Evolutionary conservation across 1,140 invertebrate genomes (phyloP), one percentile per base, ranked within the genome.

Genomic region (Aphaenogaster floridana): DNA sequence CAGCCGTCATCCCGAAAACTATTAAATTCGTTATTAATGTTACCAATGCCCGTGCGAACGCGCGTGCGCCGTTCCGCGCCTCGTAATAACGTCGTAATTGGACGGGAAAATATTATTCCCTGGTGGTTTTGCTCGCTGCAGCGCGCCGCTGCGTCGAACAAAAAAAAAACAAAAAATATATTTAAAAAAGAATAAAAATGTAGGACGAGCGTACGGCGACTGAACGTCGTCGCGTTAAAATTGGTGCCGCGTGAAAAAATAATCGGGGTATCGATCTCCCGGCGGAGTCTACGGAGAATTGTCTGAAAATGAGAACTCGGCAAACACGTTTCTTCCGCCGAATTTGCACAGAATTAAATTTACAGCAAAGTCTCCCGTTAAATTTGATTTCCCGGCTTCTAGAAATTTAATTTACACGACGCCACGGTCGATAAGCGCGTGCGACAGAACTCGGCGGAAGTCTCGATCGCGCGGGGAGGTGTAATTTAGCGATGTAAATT

Each of bases 21-120:
- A 94, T 94, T 93, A 94, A 94, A 94, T 94, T 93, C 91, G 92
- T 93, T 94, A 94, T 94, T 94, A 93, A 93, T 91, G 93, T 91
- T 86, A 87, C 90, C 91, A 48, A 83, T 83, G 80, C 39, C n/a
- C 48, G 54, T 78, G 63, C 90, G 45, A 69, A 21, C 42, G 59
- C 63, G 72, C 74, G 83, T 63, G 69, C 63, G 59, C 48, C 17
- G 61, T 45, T 63, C 15, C 57, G 28, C 86, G 68, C 72, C 74
- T 89, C 86, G 88, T 90, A 91, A 93, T 93, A 92, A 91, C 89
- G 86, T 83, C 88, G 91, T 92, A 93, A 92, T 92, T 93, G 92
- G 89, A 91, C 89, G 69, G 84, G 80, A 90, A 91, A 90, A 92
- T 89, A 92, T 92, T 91, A 93, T 85, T 90, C 88, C 77, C 64